Percentiles rank a stretch among this genome's conserved stretches.
phyloP scores from a whole-genome alignment of 2,797 vertebrate genomes.

The Anguilla pacifica region DNA sequence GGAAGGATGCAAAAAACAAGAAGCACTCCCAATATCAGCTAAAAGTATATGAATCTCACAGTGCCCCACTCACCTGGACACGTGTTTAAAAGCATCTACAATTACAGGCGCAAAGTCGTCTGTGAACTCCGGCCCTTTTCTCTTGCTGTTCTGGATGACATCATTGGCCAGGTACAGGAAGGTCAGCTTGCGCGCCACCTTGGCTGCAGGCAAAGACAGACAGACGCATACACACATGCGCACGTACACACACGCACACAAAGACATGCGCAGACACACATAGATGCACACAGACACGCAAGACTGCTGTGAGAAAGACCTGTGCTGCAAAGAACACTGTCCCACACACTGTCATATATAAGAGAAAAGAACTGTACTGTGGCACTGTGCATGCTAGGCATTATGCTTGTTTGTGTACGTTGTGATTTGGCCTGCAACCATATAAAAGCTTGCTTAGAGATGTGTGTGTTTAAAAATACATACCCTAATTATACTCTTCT shows the following conservation, averaged over 20 bases:
- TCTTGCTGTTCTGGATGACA: conserved; percentile 99
- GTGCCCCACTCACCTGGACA: conserved; percentile 79
- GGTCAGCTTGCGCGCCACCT: conserved; percentile 92
- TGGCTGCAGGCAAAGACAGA: conserved; percentile 72
- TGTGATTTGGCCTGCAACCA: not conserved
- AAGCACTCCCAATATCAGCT: conserved; percentile 44
- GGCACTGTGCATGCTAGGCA: not conserved
- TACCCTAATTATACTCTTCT: not conserved
- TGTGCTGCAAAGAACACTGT: not conserved
- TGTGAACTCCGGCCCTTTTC: conserved; percentile 97
- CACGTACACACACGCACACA: not conserved
- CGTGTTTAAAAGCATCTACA: conserved; percentile 95
- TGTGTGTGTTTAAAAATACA: too few relatives aligned
- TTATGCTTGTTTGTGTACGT: not conserved
- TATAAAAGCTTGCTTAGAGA: not conserved
- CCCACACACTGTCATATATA: not conserved
- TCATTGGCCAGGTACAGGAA: conserved; percentile 98
- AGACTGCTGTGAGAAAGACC: not conserved
- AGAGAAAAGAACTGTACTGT: not conserved
- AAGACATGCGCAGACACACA: conserved; percentile 28
- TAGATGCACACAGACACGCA: not conserved
- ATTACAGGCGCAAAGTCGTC: conserved; percentile 97
- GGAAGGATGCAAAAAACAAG: conserved; percentile 25
- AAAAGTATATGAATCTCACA: not conserved
- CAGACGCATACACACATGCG: conserved; percentile 32